These are phyloP conservation scores for Hemichromis elongatus DNA, from an alignment of 2,113 vertebrate genomes.

Conservation along the genomic window DNA sequence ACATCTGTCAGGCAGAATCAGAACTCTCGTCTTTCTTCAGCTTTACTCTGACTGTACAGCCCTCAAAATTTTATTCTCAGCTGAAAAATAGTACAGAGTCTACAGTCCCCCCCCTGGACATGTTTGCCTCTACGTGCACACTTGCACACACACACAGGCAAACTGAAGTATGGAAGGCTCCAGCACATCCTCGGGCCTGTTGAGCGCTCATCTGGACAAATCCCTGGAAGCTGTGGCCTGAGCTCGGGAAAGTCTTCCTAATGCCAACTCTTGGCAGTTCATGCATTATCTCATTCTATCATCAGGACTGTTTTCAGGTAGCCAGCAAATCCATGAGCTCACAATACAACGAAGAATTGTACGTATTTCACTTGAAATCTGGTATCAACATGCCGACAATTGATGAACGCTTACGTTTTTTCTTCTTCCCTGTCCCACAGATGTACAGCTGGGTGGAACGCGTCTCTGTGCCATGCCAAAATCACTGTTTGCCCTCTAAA, in stretches of 20 bases:
- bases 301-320: not conserved
- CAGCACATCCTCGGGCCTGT: constrained; percentile 11
- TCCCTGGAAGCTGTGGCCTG: constrained; percentile 23
- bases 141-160: not conserved
- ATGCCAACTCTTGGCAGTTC: constrained; percentile 13
- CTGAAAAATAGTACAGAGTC: not conserved
- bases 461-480: not conserved
- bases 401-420: not conserved
- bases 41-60: not conserved
- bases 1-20: not conserved
- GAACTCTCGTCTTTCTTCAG: not conserved
- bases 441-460: not conserved
- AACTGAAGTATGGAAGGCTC: not conserved
- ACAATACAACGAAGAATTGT: not conserved
- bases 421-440: not conserved
- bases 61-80: not conserved
- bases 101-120: constrained; percentile 1
- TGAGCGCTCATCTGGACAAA: constrained; percentile 41
- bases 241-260: not conserved
- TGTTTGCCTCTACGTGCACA: not conserved
- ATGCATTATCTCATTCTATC: not conserved
- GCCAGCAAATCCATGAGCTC: constrained; percentile 8
- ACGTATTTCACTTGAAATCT: constrained; percentile 14
- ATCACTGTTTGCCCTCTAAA: constrained; percentile 9
- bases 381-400: not conserved